Evolutionary conservation across 1,140 invertebrate genomes (phyloP).

Genomic region (Myzus persicae): DNA sequence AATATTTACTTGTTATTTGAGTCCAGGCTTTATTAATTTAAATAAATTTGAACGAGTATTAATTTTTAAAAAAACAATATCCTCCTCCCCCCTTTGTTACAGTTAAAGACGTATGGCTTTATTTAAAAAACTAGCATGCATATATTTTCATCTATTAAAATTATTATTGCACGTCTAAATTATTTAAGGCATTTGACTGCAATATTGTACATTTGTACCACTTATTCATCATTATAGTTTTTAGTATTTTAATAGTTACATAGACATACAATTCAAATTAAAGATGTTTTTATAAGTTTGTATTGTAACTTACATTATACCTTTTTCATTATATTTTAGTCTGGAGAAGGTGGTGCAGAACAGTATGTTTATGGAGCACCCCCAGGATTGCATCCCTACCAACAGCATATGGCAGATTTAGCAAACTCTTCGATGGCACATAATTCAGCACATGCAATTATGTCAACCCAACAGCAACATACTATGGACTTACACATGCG

Average conservation of each 20-base stretch:
- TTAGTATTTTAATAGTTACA: background rate
- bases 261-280: background rate
- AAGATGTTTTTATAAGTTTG: background rate
- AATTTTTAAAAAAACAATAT: background rate
- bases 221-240: background rate
- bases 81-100: background rate
- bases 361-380: conserved; percentile 53
- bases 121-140: conserved; percentile 3
- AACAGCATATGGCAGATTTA: conserved; percentile 49
- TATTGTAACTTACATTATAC: background rate
- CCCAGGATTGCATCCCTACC: conserved; percentile 49
- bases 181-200: background rate
- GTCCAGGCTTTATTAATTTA: background rate
- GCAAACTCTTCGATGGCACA: conserved; percentile 55
- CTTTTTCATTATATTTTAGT: conserved; percentile 13
- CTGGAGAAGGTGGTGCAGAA: conserved; percentile 50
- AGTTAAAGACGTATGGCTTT: background rate
- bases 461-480: conserved; percentile 53
- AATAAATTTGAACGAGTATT: too few species aligned
- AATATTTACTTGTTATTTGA: background rate
- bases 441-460: conserved; percentile 50
- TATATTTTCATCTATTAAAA: background rate
- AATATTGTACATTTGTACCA: background rate
- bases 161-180: conserved; percentile 14
- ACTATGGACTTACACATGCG: conserved; percentile 49